Percentiles rank a stretch among this genome's conserved stretches.
These are phyloP conservation scores for Ormia ochracea DNA, from an alignment of 2,888 invertebrate genomes.

Conservation along the genomic window DNA sequence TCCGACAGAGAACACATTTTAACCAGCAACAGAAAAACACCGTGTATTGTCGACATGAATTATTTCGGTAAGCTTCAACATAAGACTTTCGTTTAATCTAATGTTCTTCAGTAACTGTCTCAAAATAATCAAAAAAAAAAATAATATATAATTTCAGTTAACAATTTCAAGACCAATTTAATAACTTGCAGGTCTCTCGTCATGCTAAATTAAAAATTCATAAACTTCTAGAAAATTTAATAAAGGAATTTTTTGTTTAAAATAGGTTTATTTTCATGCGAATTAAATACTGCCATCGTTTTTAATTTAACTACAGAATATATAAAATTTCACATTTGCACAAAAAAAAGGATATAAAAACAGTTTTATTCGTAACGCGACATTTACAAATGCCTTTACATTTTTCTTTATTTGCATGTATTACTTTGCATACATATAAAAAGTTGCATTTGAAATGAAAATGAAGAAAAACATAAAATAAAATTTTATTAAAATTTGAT, in stretches of 20 bases:
- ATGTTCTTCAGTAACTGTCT: no score
- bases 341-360: not conserved
- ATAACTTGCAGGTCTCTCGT: no score
- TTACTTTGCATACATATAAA: no score
- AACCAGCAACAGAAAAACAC: no score
- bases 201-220: not conserved
- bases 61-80: no score
- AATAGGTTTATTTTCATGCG: not conserved
- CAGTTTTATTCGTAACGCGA: not conserved
- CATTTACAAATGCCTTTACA: slow-evolving; percentile 41
- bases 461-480: slow-evolving; percentile 33
- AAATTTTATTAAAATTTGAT: slow-evolving; percentile 56
- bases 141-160: no score
- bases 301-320: slow-evolving; percentile 32
- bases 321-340: slow-evolving; percentile 29
- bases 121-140: no score
- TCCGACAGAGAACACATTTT: no score
- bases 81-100: no score
- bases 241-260: not conserved
- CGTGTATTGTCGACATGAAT: no score
- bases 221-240: not conserved
- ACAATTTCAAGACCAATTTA: no score
- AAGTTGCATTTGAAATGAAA: slow-evolving; percentile 15
- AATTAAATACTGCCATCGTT: slow-evolving; percentile 17
- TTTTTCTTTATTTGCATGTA: no score